Conservation (phyloP, 2,113 vertebrate genomes). For the Cranoglanis bouderius region DNA sequence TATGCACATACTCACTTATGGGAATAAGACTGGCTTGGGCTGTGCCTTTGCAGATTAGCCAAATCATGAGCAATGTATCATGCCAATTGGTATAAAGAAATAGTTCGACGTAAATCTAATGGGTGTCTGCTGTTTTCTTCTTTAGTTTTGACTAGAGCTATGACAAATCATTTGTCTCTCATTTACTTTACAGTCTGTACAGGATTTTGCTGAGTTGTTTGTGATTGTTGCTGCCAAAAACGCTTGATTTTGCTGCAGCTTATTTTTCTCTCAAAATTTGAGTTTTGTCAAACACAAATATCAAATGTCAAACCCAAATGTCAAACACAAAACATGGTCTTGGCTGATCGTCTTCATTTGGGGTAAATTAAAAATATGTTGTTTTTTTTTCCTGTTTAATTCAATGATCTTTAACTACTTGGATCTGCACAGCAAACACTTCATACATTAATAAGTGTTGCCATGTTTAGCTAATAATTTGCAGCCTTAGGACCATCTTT, state of each 20-base stretch:
- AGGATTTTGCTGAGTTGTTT: too few relatives aligned
- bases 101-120: background rate
- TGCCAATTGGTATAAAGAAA: background rate
- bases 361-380: background rate
- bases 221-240: too few relatives aligned
- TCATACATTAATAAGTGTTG: background rate
- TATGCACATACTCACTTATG: background rate
- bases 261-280: too few relatives aligned
- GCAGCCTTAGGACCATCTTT: background rate
- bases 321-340: background rate
- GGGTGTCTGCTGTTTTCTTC: background rate
- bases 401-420: background rate
- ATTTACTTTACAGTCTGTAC: background rate
- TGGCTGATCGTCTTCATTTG: background rate
- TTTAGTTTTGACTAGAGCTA: background rate
- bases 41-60: background rate
- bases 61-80: background rate
- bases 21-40: background rate
- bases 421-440: background rate
- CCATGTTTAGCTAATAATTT: conserved; percentile 7
- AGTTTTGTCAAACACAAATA: background rate
- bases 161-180: background rate
- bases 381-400: too few relatives aligned
- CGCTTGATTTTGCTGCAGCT: background rate
- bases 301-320: background rate